Evolutionary conservation across 2,888 invertebrate genomes (phyloP), one percentile per base, ranked within the genome.

Genomic region (Pseudeuparius sepicola): DNA sequence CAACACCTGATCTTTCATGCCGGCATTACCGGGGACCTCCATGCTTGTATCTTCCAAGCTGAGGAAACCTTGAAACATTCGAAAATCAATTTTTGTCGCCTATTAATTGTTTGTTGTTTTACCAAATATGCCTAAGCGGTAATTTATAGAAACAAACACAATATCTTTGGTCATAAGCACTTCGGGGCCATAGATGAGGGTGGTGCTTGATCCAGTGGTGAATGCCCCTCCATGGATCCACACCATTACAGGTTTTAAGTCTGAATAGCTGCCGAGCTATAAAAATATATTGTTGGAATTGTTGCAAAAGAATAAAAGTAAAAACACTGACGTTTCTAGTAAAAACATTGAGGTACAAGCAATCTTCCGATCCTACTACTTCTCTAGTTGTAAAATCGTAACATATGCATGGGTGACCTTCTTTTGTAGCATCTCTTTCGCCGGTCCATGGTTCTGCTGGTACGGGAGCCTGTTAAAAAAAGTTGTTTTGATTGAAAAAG

Each of bases 51-150:
- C 65, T 31, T 61, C 55, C 1, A 67, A 49, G 14, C 60, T 60
- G 12, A 67, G 53, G 34, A 68, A 68, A 12, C 66, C 66, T 63
- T 27, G 30, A 48, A n/a, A n/a, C n/a, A n/a, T n/a, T n/a, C n/a
- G n/a, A n/a, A n/a, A n/a, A n/a, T n/a, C n/a, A n/a, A n/a, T n/a
- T n/a, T n/a, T n/a, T n/a, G n/a, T n/a, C n/a, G n/a, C n/a, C n/a
- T n/a, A n/a, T n/a, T n/a, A n/a, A n/a, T n/a, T n/a, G n/a, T n/a
- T n/a, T n/a, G n/a, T n/a, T n/a, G n/a, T n/a, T n/a, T 43, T 51
- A 60, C 61, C 62, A 37, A 62, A 52, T 31, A 58, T 48, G 20
- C 61, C 61, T 26, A 61, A 39, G 26, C 62, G 47, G 37, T 61
- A 61, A 40, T 63, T 63, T 30, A 61, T 54, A 11, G 51, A 37